Evolutionary conservation across 2,888 invertebrate genomes (phyloP), one percentile per base, ranked within the genome.

Genomic region (Tortricodes alternella): DNA sequence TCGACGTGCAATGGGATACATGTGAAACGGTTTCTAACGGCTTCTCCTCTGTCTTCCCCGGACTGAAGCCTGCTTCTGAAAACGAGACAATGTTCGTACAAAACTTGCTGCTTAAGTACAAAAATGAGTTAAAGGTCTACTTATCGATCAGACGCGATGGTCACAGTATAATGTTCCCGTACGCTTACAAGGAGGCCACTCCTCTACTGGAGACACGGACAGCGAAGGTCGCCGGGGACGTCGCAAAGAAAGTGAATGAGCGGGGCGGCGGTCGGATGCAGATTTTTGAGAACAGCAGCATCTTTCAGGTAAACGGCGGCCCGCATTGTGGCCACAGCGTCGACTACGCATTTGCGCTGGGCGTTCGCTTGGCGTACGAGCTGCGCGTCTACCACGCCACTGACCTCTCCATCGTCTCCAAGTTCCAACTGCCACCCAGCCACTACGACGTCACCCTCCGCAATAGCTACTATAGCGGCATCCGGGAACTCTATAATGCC

Each of bases 101-200:
- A 4, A 84, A 92, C 50, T 86, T 93, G 41, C 72, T 95, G 50
- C 62, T 84, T 7, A 80, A 88, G 4, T 76, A 92, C 37, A 85
- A 87, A 19, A 73, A 80, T 0, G 71, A 84, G 2, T 74, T 93
- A 7, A 92, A 93, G 67, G 86, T 94, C 46, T 97, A 96, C 74
- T 65, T 96, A 32, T 93, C 95, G 0, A 76, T 96, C 21, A 95
- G 96, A 74, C 93, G 95, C 3, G 94, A 93, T 66, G 96, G 95
- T 1, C 91, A 92, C 59, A 92, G 91, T 21, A 71, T 95, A 34
- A 74, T 93, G 9, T 94, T 94, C 69, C 95, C 95, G 0, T 93
- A 93, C 86, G 94, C 92, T 5, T 92, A 87, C 63, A 82, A 84
- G 0, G 65, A 72, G 57, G 53, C 46, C 9, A 24, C 24, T 2